Evolutionary conservation across 53 echinoderm and acorn worm species (phyloP).

Genomic region (Luidia sarsii): DNA sequence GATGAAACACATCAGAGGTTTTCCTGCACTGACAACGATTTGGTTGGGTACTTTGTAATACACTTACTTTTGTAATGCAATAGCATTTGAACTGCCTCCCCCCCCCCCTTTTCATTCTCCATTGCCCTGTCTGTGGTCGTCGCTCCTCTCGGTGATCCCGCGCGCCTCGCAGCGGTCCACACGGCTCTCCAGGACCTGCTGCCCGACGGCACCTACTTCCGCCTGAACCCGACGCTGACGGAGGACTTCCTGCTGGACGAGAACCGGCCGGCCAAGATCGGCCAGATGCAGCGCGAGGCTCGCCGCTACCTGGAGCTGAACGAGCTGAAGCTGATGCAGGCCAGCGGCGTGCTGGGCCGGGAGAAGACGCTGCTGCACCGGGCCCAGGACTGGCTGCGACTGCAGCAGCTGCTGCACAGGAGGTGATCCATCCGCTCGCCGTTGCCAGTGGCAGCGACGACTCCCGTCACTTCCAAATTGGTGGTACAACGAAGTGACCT

Average conservation of each 20-base stretch:
- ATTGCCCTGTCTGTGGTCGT: background rate
- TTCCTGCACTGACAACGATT: too few species aligned
- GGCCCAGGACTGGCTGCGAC: conserved; percentile 72
- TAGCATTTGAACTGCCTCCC: too few species aligned
- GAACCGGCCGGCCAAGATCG: conserved; percentile 82
- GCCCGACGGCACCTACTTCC: conserved; percentile 83
- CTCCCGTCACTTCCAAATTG: too few species aligned
- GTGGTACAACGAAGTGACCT: too few species aligned
- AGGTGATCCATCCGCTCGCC: too few species aligned
- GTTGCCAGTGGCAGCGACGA: too few species aligned
- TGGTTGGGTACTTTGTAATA: too few species aligned
- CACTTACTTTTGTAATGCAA: too few species aligned
- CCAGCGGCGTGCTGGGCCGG: conserved; percentile 64
- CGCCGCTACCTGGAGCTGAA: conserved; percentile 76
- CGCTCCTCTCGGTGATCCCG: background rate
- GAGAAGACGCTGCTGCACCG: conserved; percentile 74
- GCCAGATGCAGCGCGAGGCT: conserved; percentile 83
- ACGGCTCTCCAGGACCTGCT: conserved; percentile 86
- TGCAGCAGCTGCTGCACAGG: conserved; percentile 24
- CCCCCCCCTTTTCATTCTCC: too few species aligned
- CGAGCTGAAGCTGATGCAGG: conserved; percentile 80
- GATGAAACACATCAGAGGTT: background rate
- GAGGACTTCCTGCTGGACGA: conserved; percentile 95
- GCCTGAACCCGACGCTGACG: conserved; percentile 82
- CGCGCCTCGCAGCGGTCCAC: conserved; percentile 77